phyloP scores from a whole-genome alignment of 2,113 vertebrate genomes.

The Coturnix japonica region DNA sequence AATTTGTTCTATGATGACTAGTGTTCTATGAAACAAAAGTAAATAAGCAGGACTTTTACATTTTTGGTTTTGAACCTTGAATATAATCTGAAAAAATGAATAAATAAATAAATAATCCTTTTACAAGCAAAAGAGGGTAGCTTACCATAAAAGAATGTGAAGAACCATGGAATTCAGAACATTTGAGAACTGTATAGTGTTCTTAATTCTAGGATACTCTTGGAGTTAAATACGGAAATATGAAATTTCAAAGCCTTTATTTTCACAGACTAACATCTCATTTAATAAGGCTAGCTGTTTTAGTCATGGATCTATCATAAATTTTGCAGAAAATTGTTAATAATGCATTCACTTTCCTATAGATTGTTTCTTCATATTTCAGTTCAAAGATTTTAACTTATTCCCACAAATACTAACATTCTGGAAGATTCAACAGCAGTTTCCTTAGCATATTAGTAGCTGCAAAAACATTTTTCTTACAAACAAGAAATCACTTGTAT shows the following conservation, averaged over 20 bases:
- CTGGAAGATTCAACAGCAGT: not conserved
- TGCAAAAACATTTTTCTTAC: not conserved
- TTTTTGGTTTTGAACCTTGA: not conserved
- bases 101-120: not conserved
- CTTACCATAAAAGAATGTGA: not conserved
- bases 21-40: not conserved
- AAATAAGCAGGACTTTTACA: not conserved
- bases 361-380: not conserved
- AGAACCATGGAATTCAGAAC: not conserved
- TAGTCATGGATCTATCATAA: not conserved
- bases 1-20: not conserved
- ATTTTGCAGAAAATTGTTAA: not conserved
- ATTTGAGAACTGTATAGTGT: not conserved
- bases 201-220: not conserved
- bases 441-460: not conserved
- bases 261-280: not conserved
- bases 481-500: not conserved
- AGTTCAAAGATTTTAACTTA: not conserved
- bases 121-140: not conserved
- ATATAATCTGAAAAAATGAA: not conserved
- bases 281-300: not conserved
- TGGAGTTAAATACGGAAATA: not conserved
- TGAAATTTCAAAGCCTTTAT: not conserved
- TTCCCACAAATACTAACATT: not conserved
- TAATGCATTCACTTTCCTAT: not conserved